Conservation (phyloP, 2,797 vertebrate species). For the Podarcis siculus region DNA sequence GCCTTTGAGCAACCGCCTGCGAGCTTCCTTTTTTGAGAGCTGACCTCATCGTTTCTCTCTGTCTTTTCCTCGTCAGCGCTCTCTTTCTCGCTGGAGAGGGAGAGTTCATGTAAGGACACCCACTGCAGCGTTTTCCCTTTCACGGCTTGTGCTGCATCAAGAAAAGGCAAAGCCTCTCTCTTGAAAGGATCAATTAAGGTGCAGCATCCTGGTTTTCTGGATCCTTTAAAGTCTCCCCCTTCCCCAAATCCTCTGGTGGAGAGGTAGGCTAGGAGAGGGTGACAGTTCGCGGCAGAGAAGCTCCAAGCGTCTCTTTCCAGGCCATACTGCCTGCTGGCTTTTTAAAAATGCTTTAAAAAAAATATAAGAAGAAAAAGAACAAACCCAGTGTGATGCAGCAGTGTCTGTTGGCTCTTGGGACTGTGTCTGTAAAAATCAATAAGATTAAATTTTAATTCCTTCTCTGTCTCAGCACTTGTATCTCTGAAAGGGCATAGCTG, state of each 20-base stretch:
- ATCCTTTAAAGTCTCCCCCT: rapidly evolving
- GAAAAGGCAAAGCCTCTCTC: constrained; percentile 1
- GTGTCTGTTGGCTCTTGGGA: constrained; percentile 51
- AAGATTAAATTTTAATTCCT: constrained; percentile 74
- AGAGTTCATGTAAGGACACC: constrained; percentile 47
- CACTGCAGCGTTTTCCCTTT: not conserved
- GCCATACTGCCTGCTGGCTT: constrained; percentile 19
- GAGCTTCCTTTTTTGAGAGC: constrained; percentile 23
- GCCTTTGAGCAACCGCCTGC: not conserved
- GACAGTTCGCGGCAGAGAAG: rapidly evolving
- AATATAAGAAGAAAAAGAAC: too few species aligned
- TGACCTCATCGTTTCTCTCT: constrained; percentile 13
- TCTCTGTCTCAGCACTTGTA: constrained; percentile 65
- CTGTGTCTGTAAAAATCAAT: constrained; percentile 72
- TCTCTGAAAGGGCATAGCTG: constrained; percentile 69
- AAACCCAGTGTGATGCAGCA: constrained; percentile 41
- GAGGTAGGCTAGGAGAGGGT: rapidly evolving
- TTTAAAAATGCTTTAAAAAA: rapidly evolving
- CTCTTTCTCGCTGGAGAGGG: constrained; percentile 1
- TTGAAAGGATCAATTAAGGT: constrained; percentile 11
- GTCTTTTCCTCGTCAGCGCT: not conserved
- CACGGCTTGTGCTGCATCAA: not conserved
- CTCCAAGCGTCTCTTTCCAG: not conserved
- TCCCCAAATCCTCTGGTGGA: rapidly evolving
- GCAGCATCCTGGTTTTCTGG: rapidly evolving